Evolutionary conservation across 2,888 invertebrate genomes (phyloP).

Genomic region (Dolichopus griseipennis): DNA sequence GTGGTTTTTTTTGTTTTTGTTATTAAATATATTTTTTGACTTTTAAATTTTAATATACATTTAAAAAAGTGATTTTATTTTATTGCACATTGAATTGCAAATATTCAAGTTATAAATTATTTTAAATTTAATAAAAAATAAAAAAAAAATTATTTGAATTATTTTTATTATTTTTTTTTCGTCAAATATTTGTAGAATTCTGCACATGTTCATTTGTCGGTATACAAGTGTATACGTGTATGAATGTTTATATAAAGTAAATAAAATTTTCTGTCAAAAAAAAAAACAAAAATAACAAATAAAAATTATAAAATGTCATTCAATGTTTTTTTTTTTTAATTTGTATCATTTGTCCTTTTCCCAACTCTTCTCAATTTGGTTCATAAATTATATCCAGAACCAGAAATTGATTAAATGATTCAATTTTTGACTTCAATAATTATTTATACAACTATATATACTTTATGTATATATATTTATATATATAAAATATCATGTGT

Average conservation of each 20-base stretch:
- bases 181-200: not conserved
- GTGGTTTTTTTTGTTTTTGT: not conserved
- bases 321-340: not conserved
- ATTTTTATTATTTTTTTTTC: not conserved
- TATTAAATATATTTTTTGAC: not conserved
- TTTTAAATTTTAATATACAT: not conserved
- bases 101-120: not conserved
- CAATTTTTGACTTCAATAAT: not conserved
- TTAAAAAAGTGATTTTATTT: not conserved
- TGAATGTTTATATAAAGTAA: too few species aligned
- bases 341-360: not conserved
- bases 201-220: not conserved
- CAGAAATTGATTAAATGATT: not conserved
- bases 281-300: not conserved
- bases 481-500: too few species aligned
- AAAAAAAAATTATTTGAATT: not conserved
- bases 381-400: too few species aligned
- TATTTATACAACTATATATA: too few species aligned
- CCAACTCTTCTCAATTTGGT: not conserved
- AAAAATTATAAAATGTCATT: not conserved
- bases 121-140: not conserved
- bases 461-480: too few species aligned
- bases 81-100: constrained; percentile 3
- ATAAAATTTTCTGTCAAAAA: not conserved
- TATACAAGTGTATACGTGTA: too few species aligned